Base-by-base conservation (phyloP, 2,113 vertebrate genomes). In the Jacana jacana region DNA sequence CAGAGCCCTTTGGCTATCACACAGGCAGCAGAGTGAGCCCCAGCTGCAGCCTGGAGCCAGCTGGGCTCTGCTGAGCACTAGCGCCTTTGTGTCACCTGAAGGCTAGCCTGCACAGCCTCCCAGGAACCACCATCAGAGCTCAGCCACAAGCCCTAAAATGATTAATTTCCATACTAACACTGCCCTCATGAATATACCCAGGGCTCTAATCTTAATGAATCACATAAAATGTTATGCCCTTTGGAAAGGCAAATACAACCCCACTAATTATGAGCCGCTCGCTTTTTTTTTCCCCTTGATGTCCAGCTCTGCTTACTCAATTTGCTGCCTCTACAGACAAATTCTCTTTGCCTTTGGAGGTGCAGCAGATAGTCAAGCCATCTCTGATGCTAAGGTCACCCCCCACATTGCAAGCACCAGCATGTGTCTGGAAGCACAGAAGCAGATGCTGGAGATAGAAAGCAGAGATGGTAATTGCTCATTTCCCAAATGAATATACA, bases 211-310 rank as follows among this genome's bases (percentile, higher is more conserved):
- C 82, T 88, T 80, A 89, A 93, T 80, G 89, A 94, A 73, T 91
- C 71, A 16, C 46, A 8, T 44, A 51, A 85, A 93, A 89, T 39
- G 64, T 83, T 83, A 35, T 93, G 91, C 75, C 88, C 82, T 94
- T 96, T 93, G 79, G 91, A 95, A 94, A 91, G 79, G 23, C 90
- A 93, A 95, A 89, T 20, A 73, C 60, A 94, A 51, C 57, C 75
- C 28, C 4, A 16, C 68, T 70, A 91, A 90, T 88, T 83, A 90
- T 11, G 51, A 85, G 39, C 40, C 5, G 3, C 51, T 94, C 89
- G 18, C 12, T 64, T 57, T 86, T 52, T 27, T 14, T 51, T 51
- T 25, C 58, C 11, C 61, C 89, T 72, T 65, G 54, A 48, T 0
- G 0, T 58, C 88, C 88, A 83, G 68, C 63, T 63, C 73, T 86